Conservation (phyloP, 2,797 vertebrate genomes). For the Coluber constrictor region DNA sequence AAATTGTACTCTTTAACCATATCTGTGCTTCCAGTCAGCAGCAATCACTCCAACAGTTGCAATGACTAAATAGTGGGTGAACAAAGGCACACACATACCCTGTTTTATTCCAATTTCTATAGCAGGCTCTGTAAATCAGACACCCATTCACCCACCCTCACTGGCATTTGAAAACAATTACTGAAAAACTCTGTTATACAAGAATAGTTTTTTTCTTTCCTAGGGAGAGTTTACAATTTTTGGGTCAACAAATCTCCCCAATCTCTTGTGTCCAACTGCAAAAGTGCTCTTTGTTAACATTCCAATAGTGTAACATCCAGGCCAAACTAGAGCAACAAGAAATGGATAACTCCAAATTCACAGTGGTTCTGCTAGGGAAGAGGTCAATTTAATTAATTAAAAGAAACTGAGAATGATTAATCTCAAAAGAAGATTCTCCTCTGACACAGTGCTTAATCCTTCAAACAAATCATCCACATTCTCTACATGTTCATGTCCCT, state of each 20-base stretch:
- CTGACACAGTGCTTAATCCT: background rate
- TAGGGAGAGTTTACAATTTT: background rate
- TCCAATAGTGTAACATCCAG: background rate
- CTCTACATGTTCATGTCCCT: background rate
- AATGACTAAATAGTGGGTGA: conserved; percentile 39
- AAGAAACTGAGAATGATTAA: background rate
- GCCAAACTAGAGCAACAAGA: conserved; percentile 21
- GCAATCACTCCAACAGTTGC: conserved; percentile 10
- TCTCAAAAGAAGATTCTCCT: background rate
- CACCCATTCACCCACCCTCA: background rate
- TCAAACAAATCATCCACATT: background rate
- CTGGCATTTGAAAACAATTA: conserved; percentile 28
- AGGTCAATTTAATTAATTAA: accelerated
- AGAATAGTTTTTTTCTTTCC: background rate
- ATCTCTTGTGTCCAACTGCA: accelerated
- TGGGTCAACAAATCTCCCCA: background rate
- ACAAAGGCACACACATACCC: background rate
- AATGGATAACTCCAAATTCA: background rate
- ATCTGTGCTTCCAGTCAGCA: conserved; percentile 16
- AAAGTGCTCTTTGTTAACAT: background rate
- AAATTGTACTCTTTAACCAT: background rate
- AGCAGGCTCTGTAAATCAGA: background rate
- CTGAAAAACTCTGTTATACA: background rate
- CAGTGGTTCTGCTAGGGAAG: background rate
- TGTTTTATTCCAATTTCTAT: conserved; percentile 25